Base-by-base conservation (phyloP, 2,888 invertebrate genomes). In the Alviniconcha strummeri region DNA sequence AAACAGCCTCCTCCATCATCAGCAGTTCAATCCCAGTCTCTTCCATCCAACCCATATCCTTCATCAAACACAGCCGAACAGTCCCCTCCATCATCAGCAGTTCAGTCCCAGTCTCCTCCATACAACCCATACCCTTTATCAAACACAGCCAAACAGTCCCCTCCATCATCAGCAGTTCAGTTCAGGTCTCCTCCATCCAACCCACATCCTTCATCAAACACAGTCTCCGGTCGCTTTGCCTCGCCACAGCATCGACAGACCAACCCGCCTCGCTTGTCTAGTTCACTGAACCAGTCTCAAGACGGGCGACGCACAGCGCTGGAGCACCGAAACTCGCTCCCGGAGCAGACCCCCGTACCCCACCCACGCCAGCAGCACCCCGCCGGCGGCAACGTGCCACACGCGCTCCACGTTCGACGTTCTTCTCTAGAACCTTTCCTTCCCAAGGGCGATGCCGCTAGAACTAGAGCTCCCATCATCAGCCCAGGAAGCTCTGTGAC, bases 201-300 rank as follows among this genome's bases (percentile, higher is more conserved):
- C 8, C 60, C 9, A 4, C 4, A 13, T 60, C 13, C 60, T 8
- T 8, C 60, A 60, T 8, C 9, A 60, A 8, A 60, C 8, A 60
- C 60, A 13, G 60, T 52, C 4, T 11, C 13, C 78, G 4, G 57
- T 36, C 60, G 64, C 15, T 36, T 78, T 19, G 6, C 57, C 19
- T 57, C 57, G 13, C 56, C 56, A 19, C 77, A 78, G 64, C 6
- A n/a, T 11, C 52, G 75, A n/a, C 76, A 57, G 19, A 19, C 19
- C 15, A 55, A 11, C 75, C 55, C 75, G 64, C 11, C 19, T 19
- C 76, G 6, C 19, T 57, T 77, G 57, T 55, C 57, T 19, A n/a
- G 76, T 15, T 77, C 76, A 11, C 76, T 77, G 76, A 77, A 77
- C 76, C 57, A 77, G 15, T 77, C 76, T 5, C 57, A 77, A 52